A percentile compares a stretch with the other conserved stretches of the same genome.
These are phyloP conservation scores for Ricordea florida DNA, from an alignment of 92 coral and sea anemone species.

Conservation along the genomic window DNA sequence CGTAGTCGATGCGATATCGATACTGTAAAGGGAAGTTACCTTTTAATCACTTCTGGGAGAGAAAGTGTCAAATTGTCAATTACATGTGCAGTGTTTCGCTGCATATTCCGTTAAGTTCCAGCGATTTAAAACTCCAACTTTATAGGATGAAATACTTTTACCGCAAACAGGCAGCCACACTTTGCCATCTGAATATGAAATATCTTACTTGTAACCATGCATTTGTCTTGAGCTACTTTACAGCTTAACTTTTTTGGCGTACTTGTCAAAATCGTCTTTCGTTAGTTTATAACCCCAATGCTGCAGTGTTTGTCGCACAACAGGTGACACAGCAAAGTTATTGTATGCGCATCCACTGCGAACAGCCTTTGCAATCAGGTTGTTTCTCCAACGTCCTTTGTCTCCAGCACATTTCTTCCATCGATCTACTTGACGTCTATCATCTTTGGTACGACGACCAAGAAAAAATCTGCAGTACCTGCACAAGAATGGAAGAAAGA, in stretches of 20 bases:
- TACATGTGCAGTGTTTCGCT: too few species aligned
- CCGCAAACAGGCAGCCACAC: too few species aligned
- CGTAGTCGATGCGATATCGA: too few species aligned
- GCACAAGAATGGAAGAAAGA: neutral
- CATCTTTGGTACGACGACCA: constrained; percentile 78
- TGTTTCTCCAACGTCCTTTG: constrained; percentile 88
- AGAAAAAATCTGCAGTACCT: constrained; percentile 83
- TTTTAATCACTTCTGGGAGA: too few species aligned
- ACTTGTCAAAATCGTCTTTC: constrained; percentile 72
- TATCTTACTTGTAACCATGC: too few species aligned
- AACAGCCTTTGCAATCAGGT: constrained; percentile 76
- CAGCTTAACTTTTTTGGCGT: constrained; percentile 66
- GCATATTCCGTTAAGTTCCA: too few species aligned
- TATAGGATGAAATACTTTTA: too few species aligned
- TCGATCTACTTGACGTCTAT: constrained; percentile 76
- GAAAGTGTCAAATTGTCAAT: too few species aligned
- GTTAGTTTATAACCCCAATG: constrained; percentile 83
- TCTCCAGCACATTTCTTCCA: constrained; percentile 84
- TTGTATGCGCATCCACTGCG: constrained; percentile 77
- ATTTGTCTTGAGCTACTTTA: neutral
- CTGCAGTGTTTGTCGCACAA: constrained; percentile 82
- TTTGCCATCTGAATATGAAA: too few species aligned
- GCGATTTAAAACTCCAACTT: too few species aligned
- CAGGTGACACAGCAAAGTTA: constrained; percentile 72
- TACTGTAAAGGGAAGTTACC: too few species aligned